These are phyloP conservation scores for Anastrepha ludens DNA, from an alignment of 1,140 invertebrate species.

Conservation along the genomic window DNA sequence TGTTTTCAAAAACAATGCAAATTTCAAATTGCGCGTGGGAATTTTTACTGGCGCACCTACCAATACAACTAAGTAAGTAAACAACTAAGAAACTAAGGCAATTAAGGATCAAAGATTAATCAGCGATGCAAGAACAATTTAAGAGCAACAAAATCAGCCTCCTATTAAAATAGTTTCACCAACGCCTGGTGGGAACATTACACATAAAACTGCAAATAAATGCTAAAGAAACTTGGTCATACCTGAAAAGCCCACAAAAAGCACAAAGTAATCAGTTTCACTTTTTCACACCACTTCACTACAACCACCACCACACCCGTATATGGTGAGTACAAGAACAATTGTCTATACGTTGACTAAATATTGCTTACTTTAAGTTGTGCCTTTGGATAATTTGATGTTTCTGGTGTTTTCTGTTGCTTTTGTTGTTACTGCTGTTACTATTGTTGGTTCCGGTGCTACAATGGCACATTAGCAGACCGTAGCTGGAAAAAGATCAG, in stretches of 20 bases:
- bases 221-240: background rate
- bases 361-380: conserved; percentile 29
- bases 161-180: background rate
- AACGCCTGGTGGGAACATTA: conserved; percentile 11
- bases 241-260: background rate
- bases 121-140: background rate
- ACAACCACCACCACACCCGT: background rate
- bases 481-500: background rate
- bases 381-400: background rate
- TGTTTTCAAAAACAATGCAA: too few species aligned
- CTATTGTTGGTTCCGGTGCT: conserved; percentile 48
- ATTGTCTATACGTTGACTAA: conserved; percentile 1
- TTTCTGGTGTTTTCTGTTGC: background rate
- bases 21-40: too few species aligned
- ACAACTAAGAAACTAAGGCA: background rate
- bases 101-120: conserved; percentile 33
- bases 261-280: conserved; percentile 26
- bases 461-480: conserved; percentile 2
- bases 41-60: too few species aligned
- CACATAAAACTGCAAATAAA: background rate
- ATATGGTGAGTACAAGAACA: background rate
- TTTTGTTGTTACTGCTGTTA: background rate
- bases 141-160: too few species aligned
- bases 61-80: too few species aligned
- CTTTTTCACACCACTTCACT: conserved; percentile 32